Conservation (phyloP, 2,797 vertebrate genomes). For the Morelia viridis region DNA sequence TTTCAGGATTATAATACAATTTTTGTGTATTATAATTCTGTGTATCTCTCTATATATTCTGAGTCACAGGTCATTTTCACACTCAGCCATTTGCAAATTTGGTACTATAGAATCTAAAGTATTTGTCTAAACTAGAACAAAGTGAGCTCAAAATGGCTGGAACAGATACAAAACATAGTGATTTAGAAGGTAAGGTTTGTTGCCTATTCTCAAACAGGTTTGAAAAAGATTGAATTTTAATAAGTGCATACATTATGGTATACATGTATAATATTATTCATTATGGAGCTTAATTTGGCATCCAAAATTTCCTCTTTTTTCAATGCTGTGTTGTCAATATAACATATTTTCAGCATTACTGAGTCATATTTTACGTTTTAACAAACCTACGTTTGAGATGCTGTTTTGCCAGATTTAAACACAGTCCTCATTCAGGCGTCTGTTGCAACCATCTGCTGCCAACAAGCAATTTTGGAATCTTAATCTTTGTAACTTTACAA, state of each 20-base stretch:
- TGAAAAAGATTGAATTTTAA: slow-evolving; percentile 35
- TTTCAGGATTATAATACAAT: not conserved
- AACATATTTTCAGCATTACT: slow-evolving; percentile 49
- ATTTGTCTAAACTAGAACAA: slow-evolving; percentile 9
- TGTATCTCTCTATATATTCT: not conserved
- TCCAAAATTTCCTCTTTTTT: slow-evolving; percentile 34
- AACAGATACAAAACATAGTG: not conserved
- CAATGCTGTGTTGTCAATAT: slow-evolving; percentile 46
- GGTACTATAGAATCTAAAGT: not conserved
- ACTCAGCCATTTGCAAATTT: not conserved
- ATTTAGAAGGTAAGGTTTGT: not conserved
- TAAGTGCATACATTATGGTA: slow-evolving; percentile 6
- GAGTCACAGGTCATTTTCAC: not conserved
- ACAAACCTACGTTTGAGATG: slow-evolving; percentile 33
- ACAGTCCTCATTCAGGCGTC: slow-evolving; percentile 54
- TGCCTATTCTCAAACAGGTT: not conserved
- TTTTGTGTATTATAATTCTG: not conserved
- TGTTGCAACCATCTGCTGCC: slow-evolving; percentile 64
- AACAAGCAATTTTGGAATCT: slow-evolving; percentile 51
- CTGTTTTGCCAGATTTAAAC: slow-evolving; percentile 51
- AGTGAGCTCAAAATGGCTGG: not conserved
- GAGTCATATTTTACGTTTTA: slow-evolving; percentile 55
- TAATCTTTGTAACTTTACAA: slow-evolving; percentile 23
- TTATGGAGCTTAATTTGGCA: slow-evolving; percentile 41
- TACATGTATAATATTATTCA: slow-evolving; percentile 35